Evolutionary conservation across 2,888 invertebrate species (phyloP), one percentile per base, ranked within the genome.

Genomic region (Eupithecia dodoneata): DNA sequence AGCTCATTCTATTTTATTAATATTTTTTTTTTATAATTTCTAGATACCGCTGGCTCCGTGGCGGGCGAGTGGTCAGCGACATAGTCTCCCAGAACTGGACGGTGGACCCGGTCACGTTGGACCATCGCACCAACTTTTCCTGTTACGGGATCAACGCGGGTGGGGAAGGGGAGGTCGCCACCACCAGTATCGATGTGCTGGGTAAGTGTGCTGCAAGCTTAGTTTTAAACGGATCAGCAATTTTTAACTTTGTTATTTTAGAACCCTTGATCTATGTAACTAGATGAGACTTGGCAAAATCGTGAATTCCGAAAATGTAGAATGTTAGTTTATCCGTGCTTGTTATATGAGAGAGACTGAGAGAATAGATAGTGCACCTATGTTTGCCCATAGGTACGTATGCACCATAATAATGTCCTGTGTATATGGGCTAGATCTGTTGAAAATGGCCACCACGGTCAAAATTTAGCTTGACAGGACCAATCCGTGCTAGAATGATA

Each of bases 81-180:
- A 96, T 97, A 76, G 97, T 97, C 47, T 96, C 97, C 5, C 96
- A 97, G 81, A 97, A 97, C 86, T 97, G 97, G 96, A 97, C 97
- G 47, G 97, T 98, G 80, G 97, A 97, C 81, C 97, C 98, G 0
- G 98, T 98, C 15, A 97, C 97, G 13, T 93, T 99, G 81, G 97
- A 98, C 89, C 98, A 98, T 72, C 96, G 98, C 80, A 98, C 98
- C 85, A 98, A 98, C 95, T 99, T 98, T 94, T 97, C 98, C 0
- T 99, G 99, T 88, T 96, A 97, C 82, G 98, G 98, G 0, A 96
- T 96, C 91, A 99, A 98, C 91, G 97, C 97, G 13, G 98, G 98
- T 0, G 99, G 99, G 0, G 96, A 97, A 3, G 97, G 97, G 0
- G 94, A 94, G 59, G 91, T 95, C 0, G 96, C 96, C 0, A 91